Base-by-base conservation (phyloP, 2,888 invertebrate species). In the Rutpela maculata region DNA sequence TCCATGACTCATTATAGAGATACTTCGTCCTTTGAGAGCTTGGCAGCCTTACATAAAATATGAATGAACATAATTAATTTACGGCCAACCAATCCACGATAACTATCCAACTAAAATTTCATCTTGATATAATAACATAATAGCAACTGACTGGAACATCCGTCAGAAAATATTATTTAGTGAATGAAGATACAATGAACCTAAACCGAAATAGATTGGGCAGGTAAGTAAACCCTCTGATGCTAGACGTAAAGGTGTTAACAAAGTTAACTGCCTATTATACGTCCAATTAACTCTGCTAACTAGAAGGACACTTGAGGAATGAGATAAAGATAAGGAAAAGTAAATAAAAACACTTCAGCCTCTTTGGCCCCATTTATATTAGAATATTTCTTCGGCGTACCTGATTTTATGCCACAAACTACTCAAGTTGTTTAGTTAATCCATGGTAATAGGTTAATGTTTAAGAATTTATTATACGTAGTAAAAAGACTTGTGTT, bases 211-310 rank as follows among this genome's bases (percentile, higher is more conserved):
- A 35, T 60, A 62, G 43, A 19, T 50, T 18, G 17, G 31, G 11
- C 55, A 72, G 71, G 50, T 60, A 72, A 62, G 62, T 50, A 62
- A 72, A 72, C 55, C 50, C 62, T 66, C 65, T 57, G 57, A 17
- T 65, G 57, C 43, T 59, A 74, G 38, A 56, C 65, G 15, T 50
- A 74, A 63, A 74, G 68, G 77, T 77, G 77, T 77, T 73, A 77
- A 77, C 77, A 65, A 35, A 68, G 74, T 77, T 77, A 60, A 74
- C 66, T 77, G 74, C 60, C 77, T 74, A 77, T 77, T 77, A 66
- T 63, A 70, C 60, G 73, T 74, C 74, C 77, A 77, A 77, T 77
- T 74, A 77, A 65, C 56, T 31, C 69, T 35, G 43, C 55, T 38
- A 67, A 67, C 67, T 55, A 55, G 50, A 55, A 50, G 67, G 67